A percentile compares a stretch with the other conserved stretches of the same genome.
Evolutionary conservation across 92 coral and sea anemone genomes (phyloP).

Genomic region (Blastomussa wellsi): DNA sequence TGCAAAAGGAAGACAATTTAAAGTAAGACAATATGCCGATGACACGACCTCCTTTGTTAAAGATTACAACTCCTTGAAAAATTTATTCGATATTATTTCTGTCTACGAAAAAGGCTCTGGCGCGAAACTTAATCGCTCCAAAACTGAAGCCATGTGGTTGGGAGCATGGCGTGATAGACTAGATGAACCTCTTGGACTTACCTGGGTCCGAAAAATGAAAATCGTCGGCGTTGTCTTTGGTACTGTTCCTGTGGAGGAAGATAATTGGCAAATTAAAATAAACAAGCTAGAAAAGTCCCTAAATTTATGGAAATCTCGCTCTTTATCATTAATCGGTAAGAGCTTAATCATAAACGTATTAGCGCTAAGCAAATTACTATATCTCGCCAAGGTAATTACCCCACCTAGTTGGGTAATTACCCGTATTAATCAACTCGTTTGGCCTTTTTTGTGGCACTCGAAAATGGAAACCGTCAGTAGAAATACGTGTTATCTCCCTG

Average conservation of each 20-base stretch:
- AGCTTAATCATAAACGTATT: background rate
- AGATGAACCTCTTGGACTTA: too few relatives aligned
- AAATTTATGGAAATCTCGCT: background rate
- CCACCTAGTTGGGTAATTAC: background rate
- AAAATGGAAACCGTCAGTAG: background rate
- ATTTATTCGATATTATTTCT: background rate
- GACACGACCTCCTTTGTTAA: conserved; percentile 33
- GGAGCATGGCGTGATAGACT: too few relatives aligned
- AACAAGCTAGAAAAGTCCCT: background rate
- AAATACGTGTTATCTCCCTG: background rate
- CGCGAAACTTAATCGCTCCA: too few relatives aligned
- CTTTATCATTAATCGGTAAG: background rate
- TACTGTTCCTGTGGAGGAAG: background rate
- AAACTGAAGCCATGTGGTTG: too few relatives aligned
- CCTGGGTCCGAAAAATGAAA: conserved; percentile 28
- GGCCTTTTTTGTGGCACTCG: conserved; percentile 15
- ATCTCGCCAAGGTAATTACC: background rate
- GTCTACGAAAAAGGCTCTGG: too few relatives aligned
- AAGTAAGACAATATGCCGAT: conserved; percentile 36
- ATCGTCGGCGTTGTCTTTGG: conserved; percentile 27
- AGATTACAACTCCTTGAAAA: background rate
- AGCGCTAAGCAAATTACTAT: background rate
- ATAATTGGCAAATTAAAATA: background rate
- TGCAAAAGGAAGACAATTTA: background rate
- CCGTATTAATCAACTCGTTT: background rate